Conservation (phyloP, 2,797 vertebrate species). For the Lepus townsendii region DNA sequence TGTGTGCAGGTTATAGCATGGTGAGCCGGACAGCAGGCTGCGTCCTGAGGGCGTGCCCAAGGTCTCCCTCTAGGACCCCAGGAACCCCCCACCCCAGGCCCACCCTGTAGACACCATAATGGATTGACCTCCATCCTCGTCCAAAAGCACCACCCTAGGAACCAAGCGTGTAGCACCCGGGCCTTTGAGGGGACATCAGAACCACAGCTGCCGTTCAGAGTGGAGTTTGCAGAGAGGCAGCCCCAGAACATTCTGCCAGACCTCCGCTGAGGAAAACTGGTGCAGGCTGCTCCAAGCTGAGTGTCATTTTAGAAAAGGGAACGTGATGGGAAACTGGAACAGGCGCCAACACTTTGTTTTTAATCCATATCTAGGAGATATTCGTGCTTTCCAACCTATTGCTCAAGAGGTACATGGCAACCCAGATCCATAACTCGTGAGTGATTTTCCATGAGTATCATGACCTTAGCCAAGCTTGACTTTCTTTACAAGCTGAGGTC, state of each 20-base stretch:
- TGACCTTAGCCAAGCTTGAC: not conserved
- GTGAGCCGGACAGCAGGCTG: too few species aligned
- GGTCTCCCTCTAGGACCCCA: too few species aligned
- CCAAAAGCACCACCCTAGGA: too few species aligned
- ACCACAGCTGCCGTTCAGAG: too few species aligned
- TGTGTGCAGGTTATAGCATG: too few species aligned
- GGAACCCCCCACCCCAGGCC: too few species aligned
- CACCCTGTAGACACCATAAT: too few species aligned
- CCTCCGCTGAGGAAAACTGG: not conserved
- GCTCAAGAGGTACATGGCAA: not conserved
- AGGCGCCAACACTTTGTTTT: not conserved
- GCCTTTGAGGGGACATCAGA: too few species aligned
- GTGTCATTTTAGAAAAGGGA: not conserved
- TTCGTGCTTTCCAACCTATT: not conserved
- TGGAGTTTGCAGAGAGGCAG: not conserved
- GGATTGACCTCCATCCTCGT: too few species aligned
- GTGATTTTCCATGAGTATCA: not conserved
- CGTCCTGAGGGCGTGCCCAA: too few species aligned
- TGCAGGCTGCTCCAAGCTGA: not conserved
- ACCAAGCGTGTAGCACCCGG: too few species aligned
- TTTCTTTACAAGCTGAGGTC: accelerated
- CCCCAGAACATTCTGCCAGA: not conserved
- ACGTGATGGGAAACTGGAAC: not conserved
- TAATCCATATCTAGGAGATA: not conserved
- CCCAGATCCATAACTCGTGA: accelerated